phyloP scores from a whole-genome alignment of 2,888 invertebrate species.

The Phania funesta region DNA sequence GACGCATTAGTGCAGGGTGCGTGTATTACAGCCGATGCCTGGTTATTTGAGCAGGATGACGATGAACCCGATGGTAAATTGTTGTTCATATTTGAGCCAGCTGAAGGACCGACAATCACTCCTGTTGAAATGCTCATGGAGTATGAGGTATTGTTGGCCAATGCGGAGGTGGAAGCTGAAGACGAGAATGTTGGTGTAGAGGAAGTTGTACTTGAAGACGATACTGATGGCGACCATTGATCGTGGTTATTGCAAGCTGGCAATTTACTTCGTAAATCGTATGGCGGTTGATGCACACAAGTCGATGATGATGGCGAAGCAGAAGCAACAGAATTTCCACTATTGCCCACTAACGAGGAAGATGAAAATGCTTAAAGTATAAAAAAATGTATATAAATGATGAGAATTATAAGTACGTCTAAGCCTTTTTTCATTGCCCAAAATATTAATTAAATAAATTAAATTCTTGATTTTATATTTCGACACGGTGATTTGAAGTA shows the following conservation, averaged over 20 bases:
- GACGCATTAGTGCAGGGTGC: conserved; percentile 77
- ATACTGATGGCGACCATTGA: conserved; percentile 75
- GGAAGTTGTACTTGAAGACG: conserved; percentile 81
- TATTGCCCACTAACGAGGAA: conserved; percentile 30
- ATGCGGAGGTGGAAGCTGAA: conserved; percentile 52
- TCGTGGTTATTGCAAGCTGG: conserved; percentile 75
- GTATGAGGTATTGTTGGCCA: conserved; percentile 81
- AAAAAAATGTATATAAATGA: neutral
- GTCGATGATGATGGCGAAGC: conserved; percentile 69
- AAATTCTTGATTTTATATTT: no score
- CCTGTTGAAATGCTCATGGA: conserved; percentile 56
- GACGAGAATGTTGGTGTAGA: conserved; percentile 32
- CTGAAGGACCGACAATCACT: conserved; percentile 70
- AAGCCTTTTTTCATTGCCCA: no score
- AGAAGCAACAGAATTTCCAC: conserved; percentile 51
- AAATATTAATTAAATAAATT: no score
- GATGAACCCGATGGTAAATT: conserved; percentile 40
- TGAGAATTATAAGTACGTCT: neutral
- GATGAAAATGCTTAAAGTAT: conserved; percentile 57
- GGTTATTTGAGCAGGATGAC: conserved; percentile 66
- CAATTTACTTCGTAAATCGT: conserved; percentile 92
- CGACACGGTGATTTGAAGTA: no score
- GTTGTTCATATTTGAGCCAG: conserved; percentile 50
- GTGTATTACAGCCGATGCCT: conserved; percentile 74
- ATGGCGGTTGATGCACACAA: conserved; percentile 90